phyloP scores from a whole-genome alignment of 2,888 invertebrate species.

The Drosophila picticornis region DNA sequence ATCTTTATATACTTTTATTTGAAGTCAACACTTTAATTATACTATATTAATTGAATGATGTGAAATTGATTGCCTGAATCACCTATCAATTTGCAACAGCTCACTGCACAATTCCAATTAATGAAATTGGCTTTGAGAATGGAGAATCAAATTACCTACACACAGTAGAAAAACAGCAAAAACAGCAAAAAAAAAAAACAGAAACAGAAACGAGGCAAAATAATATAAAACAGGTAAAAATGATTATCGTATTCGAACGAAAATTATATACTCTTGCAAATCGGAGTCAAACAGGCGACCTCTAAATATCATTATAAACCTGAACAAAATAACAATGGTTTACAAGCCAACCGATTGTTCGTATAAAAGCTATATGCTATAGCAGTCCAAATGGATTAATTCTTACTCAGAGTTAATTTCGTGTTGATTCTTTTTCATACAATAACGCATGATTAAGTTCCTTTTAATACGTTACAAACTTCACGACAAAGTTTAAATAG shows the following conservation, averaged over 20 bases:
- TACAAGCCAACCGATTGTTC: not conserved
- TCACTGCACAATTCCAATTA: slow-evolving; percentile 49
- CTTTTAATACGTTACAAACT: not conserved
- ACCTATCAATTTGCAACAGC: slow-evolving; percentile 44
- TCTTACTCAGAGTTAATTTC: not conserved
- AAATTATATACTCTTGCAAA: not conserved
- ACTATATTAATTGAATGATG: slow-evolving; percentile 38
- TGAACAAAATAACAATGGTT: not conserved
- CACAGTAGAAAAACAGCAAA: not conserved
- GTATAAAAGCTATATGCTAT: not conserved
- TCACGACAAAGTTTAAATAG: not conserved
- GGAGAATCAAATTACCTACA: slow-evolving; percentile 17
- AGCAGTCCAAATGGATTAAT: not conserved
- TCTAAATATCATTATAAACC: not conserved
- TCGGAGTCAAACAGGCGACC: not conserved
- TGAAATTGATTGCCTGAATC: slow-evolving; percentile 48
- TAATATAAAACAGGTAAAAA: not conserved
- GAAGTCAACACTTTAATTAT: slow-evolving; percentile 8
- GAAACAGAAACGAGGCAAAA: slow-evolving; percentile 1
- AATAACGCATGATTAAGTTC: not conserved
- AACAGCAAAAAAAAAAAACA: not conserved
- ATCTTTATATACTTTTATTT: slow-evolving; percentile 4
- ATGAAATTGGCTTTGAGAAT: slow-evolving; percentile 36
- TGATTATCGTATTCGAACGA: not conserved
- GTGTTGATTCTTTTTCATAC: not conserved